A percentile compares a stretch with the other conserved stretches of the same genome.
Conservation (phyloP, 2,113 vertebrate species). For the Mustelus asterias region DNA sequence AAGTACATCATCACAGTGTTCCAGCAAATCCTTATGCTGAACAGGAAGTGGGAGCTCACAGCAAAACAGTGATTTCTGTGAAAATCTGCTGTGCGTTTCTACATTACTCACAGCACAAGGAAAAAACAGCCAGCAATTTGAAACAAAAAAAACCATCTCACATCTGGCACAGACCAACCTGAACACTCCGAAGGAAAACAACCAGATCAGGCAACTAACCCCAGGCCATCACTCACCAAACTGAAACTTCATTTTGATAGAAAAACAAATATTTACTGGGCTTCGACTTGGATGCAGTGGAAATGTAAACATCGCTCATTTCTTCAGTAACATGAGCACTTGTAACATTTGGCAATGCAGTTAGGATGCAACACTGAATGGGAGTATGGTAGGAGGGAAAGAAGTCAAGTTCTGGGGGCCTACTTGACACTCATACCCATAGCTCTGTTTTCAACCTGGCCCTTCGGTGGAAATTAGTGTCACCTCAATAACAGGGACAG, state of each 20-base stretch:
- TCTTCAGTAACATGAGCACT: not conserved
- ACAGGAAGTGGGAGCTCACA: slow-evolving; percentile 21
- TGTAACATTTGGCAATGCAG: not conserved
- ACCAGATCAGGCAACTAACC: not conserved
- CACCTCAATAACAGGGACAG: not conserved
- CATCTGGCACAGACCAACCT: slow-evolving; percentile 19
- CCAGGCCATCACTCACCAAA: not conserved
- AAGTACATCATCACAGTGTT: not conserved
- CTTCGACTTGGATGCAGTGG: not conserved
- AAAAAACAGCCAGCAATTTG: slow-evolving; percentile 28
- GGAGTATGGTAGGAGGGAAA: not conserved
- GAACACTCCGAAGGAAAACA: not conserved
- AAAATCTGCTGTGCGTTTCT: slow-evolving; percentile 22
- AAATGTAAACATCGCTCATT: not conserved
- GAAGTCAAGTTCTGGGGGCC: not conserved
- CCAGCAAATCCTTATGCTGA: slow-evolving; percentile 17
- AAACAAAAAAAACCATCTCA: slow-evolving; percentile 17
- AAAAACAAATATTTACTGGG: slow-evolving; percentile 20
- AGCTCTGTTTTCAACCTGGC: not conserved
- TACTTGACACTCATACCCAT: not conserved
- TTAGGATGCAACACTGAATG: not conserved
- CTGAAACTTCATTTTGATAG: not conserved
- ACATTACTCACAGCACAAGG: slow-evolving; percentile 28
- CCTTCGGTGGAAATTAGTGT: not conserved
- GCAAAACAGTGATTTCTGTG: slow-evolving; percentile 23